Percentiles rank a stretch among this genome's conserved stretches.
Conservation (phyloP, 2,888 invertebrate species). For the Clostera curtula region DNA sequence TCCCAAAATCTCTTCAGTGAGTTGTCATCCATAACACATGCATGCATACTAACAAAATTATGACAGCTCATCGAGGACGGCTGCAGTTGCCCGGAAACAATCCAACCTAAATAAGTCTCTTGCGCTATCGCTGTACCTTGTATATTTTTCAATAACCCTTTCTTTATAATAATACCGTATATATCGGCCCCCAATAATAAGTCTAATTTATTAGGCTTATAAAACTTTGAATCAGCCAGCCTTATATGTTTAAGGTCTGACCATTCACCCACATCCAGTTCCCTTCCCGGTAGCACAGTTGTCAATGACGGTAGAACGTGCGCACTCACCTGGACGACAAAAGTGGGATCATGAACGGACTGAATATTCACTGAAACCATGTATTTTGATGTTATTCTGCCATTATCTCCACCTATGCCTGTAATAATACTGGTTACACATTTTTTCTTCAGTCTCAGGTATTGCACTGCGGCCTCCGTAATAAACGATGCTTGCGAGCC, state of each 20-base stretch:
- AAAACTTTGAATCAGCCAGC: constrained; percentile 8
- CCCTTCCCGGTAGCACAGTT: background rate
- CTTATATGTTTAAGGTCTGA: background rate
- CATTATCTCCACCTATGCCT: background rate
- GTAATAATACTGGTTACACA: background rate
- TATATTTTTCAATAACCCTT: constrained; percentile 10
- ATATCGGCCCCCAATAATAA: constrained; percentile 8
- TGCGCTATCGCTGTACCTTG: constrained; percentile 9
- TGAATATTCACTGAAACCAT: background rate
- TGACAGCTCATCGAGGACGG: constrained; percentile 1
- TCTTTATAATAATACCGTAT: constrained; percentile 7
- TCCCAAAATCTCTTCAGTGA: constrained; percentile 18
- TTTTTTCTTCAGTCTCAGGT: too few species aligned
- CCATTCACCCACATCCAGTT: background rate
- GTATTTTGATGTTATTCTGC: background rate
- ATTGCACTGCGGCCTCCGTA: constrained; percentile 3
- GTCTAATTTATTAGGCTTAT: constrained; percentile 9
- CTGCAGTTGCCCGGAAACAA: constrained; percentile 12
- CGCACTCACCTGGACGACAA: background rate
- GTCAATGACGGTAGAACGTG: constrained; percentile 1
- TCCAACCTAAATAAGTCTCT: constrained; percentile 15
- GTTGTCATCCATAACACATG: constrained; percentile 7
- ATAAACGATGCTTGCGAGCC: constrained; percentile 11
- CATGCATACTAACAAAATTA: constrained; percentile 6
- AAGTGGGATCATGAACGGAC: background rate